Evolutionary conservation across 2,888 invertebrate genomes (phyloP).

Genomic region (Lampropteryx suffumata): DNA sequence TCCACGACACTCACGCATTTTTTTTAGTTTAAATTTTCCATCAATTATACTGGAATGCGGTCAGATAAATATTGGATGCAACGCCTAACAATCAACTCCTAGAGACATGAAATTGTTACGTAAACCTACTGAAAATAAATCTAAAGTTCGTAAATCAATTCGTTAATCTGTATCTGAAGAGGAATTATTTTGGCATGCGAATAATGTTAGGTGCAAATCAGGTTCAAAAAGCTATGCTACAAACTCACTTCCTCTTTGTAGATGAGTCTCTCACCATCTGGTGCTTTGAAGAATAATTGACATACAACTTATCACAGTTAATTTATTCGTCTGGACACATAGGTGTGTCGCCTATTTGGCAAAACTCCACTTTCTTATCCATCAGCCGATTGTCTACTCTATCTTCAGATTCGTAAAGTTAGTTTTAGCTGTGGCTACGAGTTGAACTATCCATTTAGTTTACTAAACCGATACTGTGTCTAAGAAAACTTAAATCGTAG

Average conservation of each 20-base stretch:
- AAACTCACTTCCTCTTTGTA: conserved; percentile 59
- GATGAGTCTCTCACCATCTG: conserved; percentile 68
- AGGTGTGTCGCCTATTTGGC: conserved; percentile 77
- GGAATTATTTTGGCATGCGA: too few species aligned
- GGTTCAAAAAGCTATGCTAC: too few species aligned
- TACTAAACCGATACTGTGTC: conserved; percentile 49
- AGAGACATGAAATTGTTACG: too few species aligned
- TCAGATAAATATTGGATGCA: too few species aligned
- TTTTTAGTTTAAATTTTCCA: too few species aligned
- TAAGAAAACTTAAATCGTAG: conserved; percentile 68
- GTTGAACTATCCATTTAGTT: conserved; percentile 46
- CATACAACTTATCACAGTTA: conserved; percentile 80
- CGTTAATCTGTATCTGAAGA: too few species aligned
- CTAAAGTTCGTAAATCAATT: too few species aligned
- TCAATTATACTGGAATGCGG: too few species aligned
- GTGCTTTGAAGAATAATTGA: conserved; percentile 82
- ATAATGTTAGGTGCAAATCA: too few species aligned
- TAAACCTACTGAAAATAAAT: too few species aligned
- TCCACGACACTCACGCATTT: too few species aligned
- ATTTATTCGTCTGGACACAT: conserved; percentile 79
- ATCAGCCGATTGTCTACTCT: conserved; percentile 39
- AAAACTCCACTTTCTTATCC: conserved; percentile 55
- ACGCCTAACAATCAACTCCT: too few species aligned
- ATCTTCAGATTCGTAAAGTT: conserved; percentile 32
- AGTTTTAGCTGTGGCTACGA: conserved; percentile 19